Conservation (phyloP, 2,113 vertebrate species). For the Cromileptes altivelis region DNA sequence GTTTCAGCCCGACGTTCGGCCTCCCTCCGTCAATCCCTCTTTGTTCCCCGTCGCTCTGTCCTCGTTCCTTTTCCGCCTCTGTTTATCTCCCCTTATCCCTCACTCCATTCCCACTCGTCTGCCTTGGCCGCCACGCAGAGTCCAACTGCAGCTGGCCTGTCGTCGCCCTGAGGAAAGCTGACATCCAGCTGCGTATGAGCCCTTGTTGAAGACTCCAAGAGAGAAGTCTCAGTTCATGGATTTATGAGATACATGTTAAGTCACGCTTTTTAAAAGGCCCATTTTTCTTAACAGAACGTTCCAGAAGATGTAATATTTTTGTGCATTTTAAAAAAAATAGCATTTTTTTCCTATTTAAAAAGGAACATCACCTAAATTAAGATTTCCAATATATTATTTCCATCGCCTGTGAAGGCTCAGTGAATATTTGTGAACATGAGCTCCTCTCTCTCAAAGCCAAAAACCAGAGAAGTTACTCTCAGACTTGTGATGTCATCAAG, state of each 20-base stretch:
- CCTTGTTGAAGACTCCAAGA: slow-evolving; percentile 23
- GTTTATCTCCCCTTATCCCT: slow-evolving; percentile 42
- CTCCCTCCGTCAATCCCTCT: slow-evolving; percentile 43
- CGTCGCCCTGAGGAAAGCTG: slow-evolving; percentile 55
- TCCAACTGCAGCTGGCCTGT: slow-evolving; percentile 67
- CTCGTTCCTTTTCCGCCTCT: not conserved
- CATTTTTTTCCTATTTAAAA: too few relatives aligned
- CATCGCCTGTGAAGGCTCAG: too few relatives aligned
- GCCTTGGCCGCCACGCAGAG: slow-evolving; percentile 45
- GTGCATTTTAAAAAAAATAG: too few relatives aligned
- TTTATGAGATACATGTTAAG: slow-evolving; percentile 30
- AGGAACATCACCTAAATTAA: too few relatives aligned
- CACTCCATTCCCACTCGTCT: slow-evolving; percentile 27
- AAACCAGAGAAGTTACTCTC: too few relatives aligned
- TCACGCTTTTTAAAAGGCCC: not conserved
- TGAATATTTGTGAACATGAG: too few relatives aligned
- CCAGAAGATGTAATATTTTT: not conserved
- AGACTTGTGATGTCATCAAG: too few relatives aligned
- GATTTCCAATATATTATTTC: too few relatives aligned
- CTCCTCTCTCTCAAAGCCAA: too few relatives aligned
- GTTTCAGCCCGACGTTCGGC: slow-evolving; percentile 51
- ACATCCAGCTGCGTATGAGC: slow-evolving; percentile 62
- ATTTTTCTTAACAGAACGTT: not conserved
- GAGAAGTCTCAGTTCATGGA: slow-evolving; percentile 27
- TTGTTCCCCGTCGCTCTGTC: slow-evolving; percentile 28